Evolutionary conservation across 1,140 invertebrate genomes (phyloP).

Genomic region (Eriosoma lanigerum): DNA sequence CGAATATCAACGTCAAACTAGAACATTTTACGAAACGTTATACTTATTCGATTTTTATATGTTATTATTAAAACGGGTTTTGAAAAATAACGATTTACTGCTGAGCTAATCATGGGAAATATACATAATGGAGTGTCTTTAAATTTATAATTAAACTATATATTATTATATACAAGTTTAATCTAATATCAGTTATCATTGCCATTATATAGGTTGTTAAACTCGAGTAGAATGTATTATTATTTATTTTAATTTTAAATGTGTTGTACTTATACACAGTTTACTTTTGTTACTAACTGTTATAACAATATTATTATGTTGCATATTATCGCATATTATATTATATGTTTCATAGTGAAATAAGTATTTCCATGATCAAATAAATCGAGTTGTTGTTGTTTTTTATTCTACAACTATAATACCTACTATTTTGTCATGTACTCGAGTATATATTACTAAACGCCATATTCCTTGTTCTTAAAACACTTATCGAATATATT

Average conservation of each 20-base stretch:
- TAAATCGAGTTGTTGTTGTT: too few relatives aligned
- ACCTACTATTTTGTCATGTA: too few relatives aligned
- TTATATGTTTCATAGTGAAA: background rate
- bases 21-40: constrained; percentile 14
- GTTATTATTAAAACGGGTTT: constrained; percentile 16
- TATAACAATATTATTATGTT: too few relatives aligned
- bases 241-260: background rate
- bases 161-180: background rate
- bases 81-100: constrained; percentile 14
- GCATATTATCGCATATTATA: too few relatives aligned
- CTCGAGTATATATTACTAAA: too few relatives aligned
- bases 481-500: too few relatives aligned
- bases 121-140: constrained; percentile 13
- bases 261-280: too few relatives aligned
- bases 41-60: background rate
- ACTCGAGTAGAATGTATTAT: background rate
- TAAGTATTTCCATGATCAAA: constrained; percentile 1
- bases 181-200: constrained; percentile 28
- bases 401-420: too few relatives aligned
- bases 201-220: background rate
- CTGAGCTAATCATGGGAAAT: constrained; percentile 38
- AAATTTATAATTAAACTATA: constrained; percentile 16
- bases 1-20: constrained; percentile 7
- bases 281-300: too few relatives aligned
- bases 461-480: too few relatives aligned